Percentiles rank a stretch among this genome's conserved stretches.
phyloP scores from a whole-genome alignment of 2,113 vertebrate species.

The Carettochelys insculpta region DNA sequence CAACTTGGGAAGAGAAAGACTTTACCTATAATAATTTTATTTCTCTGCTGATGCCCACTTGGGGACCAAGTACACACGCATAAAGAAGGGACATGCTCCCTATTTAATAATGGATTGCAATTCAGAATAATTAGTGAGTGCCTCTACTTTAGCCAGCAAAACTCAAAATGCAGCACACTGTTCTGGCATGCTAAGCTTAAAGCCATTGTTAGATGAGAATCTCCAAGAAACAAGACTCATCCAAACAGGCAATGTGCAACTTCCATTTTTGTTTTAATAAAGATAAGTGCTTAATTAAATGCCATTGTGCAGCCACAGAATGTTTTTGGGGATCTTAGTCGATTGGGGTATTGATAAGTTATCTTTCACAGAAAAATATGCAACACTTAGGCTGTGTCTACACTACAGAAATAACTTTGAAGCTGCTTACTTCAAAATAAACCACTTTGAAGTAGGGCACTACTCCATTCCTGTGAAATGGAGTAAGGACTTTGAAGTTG shows the following conservation, averaged over 20 bases:
- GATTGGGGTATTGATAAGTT: neutral
- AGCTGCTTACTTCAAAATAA: too few relatives aligned
- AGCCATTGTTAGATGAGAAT: neutral
- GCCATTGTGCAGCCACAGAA: neutral
- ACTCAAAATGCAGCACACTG: constrained; percentile 2
- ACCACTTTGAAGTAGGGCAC: too few relatives aligned
- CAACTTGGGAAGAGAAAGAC: constrained; percentile 5
- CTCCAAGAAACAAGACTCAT: neutral
- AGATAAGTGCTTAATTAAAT: neutral
- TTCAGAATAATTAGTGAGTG: constrained; percentile 7
- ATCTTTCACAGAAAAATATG: neutral
- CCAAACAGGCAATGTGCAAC: neutral
- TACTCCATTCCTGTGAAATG: too few relatives aligned
- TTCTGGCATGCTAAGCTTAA: neutral
- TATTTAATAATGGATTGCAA: constrained; percentile 27
- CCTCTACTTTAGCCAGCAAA: constrained; percentile 13
- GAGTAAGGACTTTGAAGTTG: too few relatives aligned
- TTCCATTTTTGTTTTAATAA: neutral
- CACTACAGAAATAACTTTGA: too few relatives aligned
- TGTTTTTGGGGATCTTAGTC: neutral
- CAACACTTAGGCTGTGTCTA: too few relatives aligned
- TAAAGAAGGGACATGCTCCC: constrained; percentile 19
- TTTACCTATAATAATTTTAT: constrained; percentile 11
- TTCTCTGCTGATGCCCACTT: neutral
- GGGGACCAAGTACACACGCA: constrained; percentile 5